phyloP scores from a whole-genome alignment of 2,113 vertebrate species.

The Noturus placidus region DNA sequence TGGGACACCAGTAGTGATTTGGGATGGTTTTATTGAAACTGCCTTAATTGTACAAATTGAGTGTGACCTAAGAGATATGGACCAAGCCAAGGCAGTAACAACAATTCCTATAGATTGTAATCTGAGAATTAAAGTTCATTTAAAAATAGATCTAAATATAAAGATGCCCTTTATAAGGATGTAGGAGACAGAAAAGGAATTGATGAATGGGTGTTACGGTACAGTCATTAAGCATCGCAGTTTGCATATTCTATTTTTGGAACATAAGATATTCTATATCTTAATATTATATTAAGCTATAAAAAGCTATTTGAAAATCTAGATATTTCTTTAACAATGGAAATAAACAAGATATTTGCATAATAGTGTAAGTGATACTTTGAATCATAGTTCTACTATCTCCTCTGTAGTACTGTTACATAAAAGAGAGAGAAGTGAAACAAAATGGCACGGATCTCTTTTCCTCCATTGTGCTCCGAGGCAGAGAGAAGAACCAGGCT shows the following conservation, averaged over 20 bases:
- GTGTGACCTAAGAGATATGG: too few species aligned
- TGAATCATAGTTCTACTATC: background rate
- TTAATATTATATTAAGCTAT: too few species aligned
- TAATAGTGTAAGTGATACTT: background rate
- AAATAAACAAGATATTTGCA: background rate
- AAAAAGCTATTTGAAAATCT: background rate
- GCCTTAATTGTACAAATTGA: too few species aligned
- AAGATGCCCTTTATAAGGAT: background rate
- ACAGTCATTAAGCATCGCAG: background rate
- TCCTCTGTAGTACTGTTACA: background rate
- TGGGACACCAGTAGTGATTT: too few species aligned
- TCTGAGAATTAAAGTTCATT: background rate
- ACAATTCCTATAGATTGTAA: too few species aligned
- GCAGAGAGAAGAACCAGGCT: slow-evolving; percentile 16
- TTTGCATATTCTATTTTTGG: background rate
- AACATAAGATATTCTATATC: background rate
- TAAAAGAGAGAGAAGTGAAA: background rate
- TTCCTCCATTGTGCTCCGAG: background rate
- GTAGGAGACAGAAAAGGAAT: background rate
- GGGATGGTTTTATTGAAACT: too few species aligned
- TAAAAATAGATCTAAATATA: background rate
- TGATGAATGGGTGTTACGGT: background rate
- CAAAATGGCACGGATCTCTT: background rate
- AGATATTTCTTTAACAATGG: background rate
- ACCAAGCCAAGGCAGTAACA: too few species aligned